Evolutionary conservation across 2,113 vertebrate genomes (phyloP), one percentile per base, ranked within the genome.

Genomic region (Antennarius striatus): DNA sequence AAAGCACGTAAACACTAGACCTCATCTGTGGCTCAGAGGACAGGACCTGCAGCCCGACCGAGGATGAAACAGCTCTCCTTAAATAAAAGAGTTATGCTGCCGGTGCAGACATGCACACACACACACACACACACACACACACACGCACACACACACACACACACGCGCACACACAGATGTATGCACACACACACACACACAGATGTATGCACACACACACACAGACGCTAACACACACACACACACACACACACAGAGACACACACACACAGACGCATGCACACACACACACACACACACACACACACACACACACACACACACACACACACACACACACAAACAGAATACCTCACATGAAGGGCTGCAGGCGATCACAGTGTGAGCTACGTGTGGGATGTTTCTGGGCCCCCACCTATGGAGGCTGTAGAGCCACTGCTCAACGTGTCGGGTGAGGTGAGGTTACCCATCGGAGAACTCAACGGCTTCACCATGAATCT

Each of bases 341-440:
- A 79, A 77, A 75, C 66, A 81, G 74, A 74, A 48, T 59, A 50
- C 77, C 70, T 56, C 89, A 93, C 91, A 94, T 92, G 93, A 95
- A 95, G 93, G 93, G 92, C 94, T 93, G 88, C 55, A 90, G 91
- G 94, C 93, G 84, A 93, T 94, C 92, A 91, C 88, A 86, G 88
- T 86, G 84, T 89, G 92, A 94, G 91, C 74, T 80, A 90, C 92
- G 65, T 61, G 90, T 93, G 93, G 91, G 65, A 91, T 84, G 75
- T 76, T 86, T 68, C 72, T 68, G 43, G 85, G 77, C 86, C 84
- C 80, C 79, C 74, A 88, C 80, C 81, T 85, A 82, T 71, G 71
- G 89, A 91, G 83, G 87, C 73, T 87, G 90, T 83, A 88, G 10
- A 86, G 86, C 88, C 83, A 77, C 84, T 56, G 83, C 81, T 86